A percentile compares a stretch with the other conserved stretches of the same genome.
These are phyloP conservation scores for Meloidogyne hapla DNA, from an alignment of 1,140 invertebrate species.

Conservation along the genomic window DNA sequence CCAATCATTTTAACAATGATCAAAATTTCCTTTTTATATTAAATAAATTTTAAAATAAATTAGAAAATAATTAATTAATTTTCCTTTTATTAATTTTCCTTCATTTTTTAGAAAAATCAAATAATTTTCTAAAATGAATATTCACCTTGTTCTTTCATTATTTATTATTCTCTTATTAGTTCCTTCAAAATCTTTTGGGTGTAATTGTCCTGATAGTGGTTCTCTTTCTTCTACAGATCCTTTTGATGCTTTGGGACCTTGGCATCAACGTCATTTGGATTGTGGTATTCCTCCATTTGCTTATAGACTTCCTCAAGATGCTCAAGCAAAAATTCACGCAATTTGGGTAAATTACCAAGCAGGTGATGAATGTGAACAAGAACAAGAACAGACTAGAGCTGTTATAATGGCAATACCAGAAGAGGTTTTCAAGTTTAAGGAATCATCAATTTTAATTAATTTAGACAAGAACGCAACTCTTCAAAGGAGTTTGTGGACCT, in stretches of 20 bases:
- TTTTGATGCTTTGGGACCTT: conserved; percentile 56
- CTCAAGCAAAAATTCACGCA: conserved; percentile 49
- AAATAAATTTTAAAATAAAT: no score
- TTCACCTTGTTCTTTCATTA: neutral
- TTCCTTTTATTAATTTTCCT: no score
- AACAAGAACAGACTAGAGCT: conserved; percentile 48
- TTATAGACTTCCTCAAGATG: conserved; percentile 50
- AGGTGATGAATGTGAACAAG: conserved; percentile 54
- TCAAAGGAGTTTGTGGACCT: conserved; percentile 59
- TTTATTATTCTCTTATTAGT: neutral
- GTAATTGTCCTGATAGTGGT: neutral
- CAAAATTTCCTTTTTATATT: no score
- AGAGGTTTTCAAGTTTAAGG: conserved; percentile 4
- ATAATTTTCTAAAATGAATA: neutral
- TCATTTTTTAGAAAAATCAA: no score
- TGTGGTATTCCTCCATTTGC: conserved; percentile 53
- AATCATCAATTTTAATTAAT: neutral
- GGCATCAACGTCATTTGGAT: conserved; percentile 52
- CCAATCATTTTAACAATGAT: no score
- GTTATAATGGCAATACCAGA: conserved; percentile 27
- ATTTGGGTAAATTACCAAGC: conserved; percentile 61
- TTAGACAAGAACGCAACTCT: conserved; percentile 37
- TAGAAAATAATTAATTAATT: no score
- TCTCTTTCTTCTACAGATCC: conserved; percentile 41
- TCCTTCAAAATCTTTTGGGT: neutral